These are phyloP conservation scores for Ditula angustiorana DNA, from an alignment of 2,888 invertebrate species.

Conservation along the genomic window DNA sequence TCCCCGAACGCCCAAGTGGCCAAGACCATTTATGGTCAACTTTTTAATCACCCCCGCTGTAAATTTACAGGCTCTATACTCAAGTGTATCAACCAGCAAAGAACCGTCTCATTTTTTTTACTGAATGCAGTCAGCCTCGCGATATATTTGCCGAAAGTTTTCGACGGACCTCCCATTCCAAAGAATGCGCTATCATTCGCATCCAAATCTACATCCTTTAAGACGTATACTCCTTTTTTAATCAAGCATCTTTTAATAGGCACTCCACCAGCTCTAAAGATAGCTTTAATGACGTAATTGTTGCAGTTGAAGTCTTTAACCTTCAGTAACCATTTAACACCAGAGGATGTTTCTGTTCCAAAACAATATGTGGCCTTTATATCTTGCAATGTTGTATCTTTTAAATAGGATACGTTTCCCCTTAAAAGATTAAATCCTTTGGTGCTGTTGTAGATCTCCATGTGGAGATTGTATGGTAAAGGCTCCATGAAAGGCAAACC, in stretches of 20 bases:
- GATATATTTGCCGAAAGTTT: not conserved
- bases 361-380: not conserved
- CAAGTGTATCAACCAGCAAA: not conserved
- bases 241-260: slow-evolving; percentile 1
- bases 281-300: not conserved
- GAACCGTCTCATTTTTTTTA: not conserved
- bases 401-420: not conserved
- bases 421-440: not conserved
- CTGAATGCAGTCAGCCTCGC: not conserved
- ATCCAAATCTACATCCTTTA: slow-evolving; percentile 3
- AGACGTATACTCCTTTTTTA: slow-evolving; percentile 13
- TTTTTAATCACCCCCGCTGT: no score
- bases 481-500: not conserved
- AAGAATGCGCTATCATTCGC: not conserved
- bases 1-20: no score
- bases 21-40: no score
- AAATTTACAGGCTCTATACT: not conserved
- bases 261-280: not conserved
- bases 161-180: not conserved
- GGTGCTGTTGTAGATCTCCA: not conserved
- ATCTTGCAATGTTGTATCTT: not conserved
- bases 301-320: not conserved
- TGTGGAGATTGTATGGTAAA: not conserved
- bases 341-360: not conserved
- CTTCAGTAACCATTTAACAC: slow-evolving; percentile 2